Base-by-base conservation (phyloP, 2,113 vertebrate genomes). In the Phyllopteryx taeniolatus region DNA sequence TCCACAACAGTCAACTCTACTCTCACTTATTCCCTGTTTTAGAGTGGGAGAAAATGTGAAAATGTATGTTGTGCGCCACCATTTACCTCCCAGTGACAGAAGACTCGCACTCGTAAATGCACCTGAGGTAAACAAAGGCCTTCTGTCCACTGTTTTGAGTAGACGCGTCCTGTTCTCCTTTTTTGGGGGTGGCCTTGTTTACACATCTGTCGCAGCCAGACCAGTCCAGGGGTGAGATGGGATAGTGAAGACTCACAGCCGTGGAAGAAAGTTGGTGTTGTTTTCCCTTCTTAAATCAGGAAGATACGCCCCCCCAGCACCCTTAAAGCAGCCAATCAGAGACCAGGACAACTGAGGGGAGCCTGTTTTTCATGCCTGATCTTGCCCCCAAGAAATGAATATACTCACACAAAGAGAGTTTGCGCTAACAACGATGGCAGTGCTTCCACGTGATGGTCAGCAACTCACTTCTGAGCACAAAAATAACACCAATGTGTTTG, bases 301-400 rank as follows among this genome's bases (percentile, higher is more conserved):
- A 31, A 6, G 43, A 1, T 66, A 9, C 43, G 13, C 39, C 42
- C 43, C 27, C 15, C 64, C 14, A 68, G 77, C 67, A 68, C 70
- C 27, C 31, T 35, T 73, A 70, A 75, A 17, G 60, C 70, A 69
- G 66, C 69, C 70, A 77, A 70, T 78, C 47, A 39, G 68, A 67
- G 81, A 68, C 75, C 72, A 44, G 22, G 47, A 64, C 19, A 73
- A 70, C 76, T 78, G 53, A 70, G 19, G 39, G 54, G 73, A 75
- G 75, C 57, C 66, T 82, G 72, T 64, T 83, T 81, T 83, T 86
- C 87, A 78, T 87, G 89, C 59, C 88, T 83, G 75, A 72, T 87
- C 90, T 75, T 90, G 88, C 79, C 85, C 76, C 63, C 68, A 76
- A 71, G 83, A 84, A 85, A 65, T 31, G 49, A 49, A 35, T 12